Evolutionary conservation across 2,888 invertebrate genomes (phyloP), one percentile per base, ranked within the genome.

Genomic region (Strigamia maritima): DNA sequence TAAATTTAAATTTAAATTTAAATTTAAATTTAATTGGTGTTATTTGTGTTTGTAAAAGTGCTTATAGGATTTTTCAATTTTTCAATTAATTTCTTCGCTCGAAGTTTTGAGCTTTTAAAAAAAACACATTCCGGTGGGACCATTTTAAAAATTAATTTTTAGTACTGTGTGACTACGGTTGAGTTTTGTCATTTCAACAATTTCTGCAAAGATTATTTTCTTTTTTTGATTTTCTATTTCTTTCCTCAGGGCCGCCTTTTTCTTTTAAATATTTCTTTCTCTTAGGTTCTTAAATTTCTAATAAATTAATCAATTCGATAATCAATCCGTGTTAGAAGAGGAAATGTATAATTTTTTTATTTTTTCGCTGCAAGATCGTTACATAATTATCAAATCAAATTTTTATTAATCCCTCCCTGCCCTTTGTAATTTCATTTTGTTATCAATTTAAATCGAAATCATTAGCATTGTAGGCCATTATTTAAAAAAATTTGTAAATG

Each of bases 51-150:
- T 35, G 35, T 35, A 35, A 35, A 35, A 35, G 8, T 49, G 49
- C 49, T 49, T 49, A n/a, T n/a, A 49, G 49, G 49, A 49, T 49
- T 49, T 49, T 49, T 19, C 4, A 49, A n/a, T 49, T 49, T 40
- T 8, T 40, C 40, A n/a, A n/a, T 40, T 40, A 14, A 10, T 40
- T 14, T 14, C 16, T 49, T 49, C 19, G 49, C 49, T 49, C 49
- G 6, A 14, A 49, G 35, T 35, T 35, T n/a, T 7, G 49, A 49
- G 49, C 49, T 49, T n/a, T 19, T n/a, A n/a, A n/a, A n/a, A n/a
- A n/a, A 49, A n/a, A 49, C 49, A 49, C 49, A 49, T 49, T 49
- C 49, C 49, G 49, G 49, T 49, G 49, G 49, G 49, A 49, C 49
- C 49, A 49, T 49, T 49, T 49, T 35, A 35, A 49, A 16, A 7